Base-by-base conservation (phyloP, 2,113 vertebrate genomes). In the Accipiter cooperii region DNA sequence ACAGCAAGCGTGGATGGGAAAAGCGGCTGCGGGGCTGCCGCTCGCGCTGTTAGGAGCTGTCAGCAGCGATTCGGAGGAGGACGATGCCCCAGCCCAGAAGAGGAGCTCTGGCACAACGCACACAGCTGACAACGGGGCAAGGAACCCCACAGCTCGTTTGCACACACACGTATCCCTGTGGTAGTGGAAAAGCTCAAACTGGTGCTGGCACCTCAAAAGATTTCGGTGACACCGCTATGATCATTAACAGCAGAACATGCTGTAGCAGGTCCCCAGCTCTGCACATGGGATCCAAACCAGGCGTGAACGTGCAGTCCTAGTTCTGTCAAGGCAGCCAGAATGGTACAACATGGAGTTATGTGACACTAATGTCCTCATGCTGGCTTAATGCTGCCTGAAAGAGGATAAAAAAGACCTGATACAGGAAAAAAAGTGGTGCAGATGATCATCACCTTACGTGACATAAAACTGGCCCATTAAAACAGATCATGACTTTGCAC, bases 81-180 rank as follows among this genome's bases (percentile, higher is more conserved):
- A 73, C 15, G 63, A 82, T 83, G 31, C 14, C 36, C 60, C 38
- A 74, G 26, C 29, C 66, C 68, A 93, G 65, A 69, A 73, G 5
- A 90, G 29, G 31, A 94, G 36, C 12, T 29, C 17, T n/a, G 57
- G 11, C 51, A 93, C 33, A 91, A 54, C 1, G 1, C 6, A 2
- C 57, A 64, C 0, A 0, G 61, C 36, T 73, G 77, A 68, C 31
- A 89, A n/a, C 0, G 0, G 49, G 63, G 36, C 28, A 77, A 68
- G 54, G 88, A 84, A 79, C 8, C 8, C 17, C 40, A 22, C 0
- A 0, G 52, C n/a, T 87, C 5, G 1, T 74, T 75, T 61, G n/a
- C 28, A 20, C 24, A n/a, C 31, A 44, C 1, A 1, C 1, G 0
- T 68, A 46, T 17, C 13, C 44, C 20, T 8, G 16, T 1, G 6